Percentiles rank a stretch among this genome's conserved stretches.
Evolutionary conservation across 2,797 vertebrate species (phyloP).

Genomic region (Anguilla anguilla): DNA sequence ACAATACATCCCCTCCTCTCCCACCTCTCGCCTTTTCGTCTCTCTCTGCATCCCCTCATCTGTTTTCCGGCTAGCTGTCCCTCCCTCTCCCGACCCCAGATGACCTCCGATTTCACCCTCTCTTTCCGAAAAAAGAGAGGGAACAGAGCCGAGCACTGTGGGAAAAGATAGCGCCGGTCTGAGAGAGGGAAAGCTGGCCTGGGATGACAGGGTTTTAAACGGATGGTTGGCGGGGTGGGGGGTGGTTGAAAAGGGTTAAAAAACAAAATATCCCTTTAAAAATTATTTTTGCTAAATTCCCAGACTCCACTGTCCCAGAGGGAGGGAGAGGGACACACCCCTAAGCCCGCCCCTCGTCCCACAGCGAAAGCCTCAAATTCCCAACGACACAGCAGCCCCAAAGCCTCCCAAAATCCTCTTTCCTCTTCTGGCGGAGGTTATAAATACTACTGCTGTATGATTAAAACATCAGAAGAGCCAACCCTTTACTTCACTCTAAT

Average conservation of each 20-base stretch:
- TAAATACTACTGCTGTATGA: neutral
- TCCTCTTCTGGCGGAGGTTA: neutral
- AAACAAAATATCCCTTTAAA: constrained; percentile 57
- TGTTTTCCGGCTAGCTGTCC: constrained; percentile 21
- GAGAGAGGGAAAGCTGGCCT: constrained; percentile 43
- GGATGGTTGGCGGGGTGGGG: constrained; percentile 9
- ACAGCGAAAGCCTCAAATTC: constrained; percentile 9
- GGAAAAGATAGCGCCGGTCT: constrained; percentile 56
- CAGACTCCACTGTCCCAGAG: constrained; percentile 57
- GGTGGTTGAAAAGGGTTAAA: constrained; percentile 29
- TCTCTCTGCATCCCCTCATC: constrained; percentile 38
- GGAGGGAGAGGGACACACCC: neutral
- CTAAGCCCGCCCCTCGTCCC: neutral
- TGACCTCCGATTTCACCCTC: constrained; percentile 57
- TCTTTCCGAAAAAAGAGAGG: constrained; percentile 32
- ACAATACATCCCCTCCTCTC: constrained; percentile 19
- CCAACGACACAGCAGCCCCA: constrained; percentile 31
- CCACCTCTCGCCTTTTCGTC: constrained; percentile 7
- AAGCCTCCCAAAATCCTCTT: neutral
- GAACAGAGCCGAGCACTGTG: constrained; percentile 61
- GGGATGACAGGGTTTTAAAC: neutral
- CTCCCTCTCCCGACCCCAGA: constrained; percentile 49
- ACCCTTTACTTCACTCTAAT: neutral
- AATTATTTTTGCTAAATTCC: constrained; percentile 67
- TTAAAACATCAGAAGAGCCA: neutral